Evolutionary conservation across 2,113 vertebrate genomes (phyloP).

Genomic region (Chaetodon trifascialis): DNA sequence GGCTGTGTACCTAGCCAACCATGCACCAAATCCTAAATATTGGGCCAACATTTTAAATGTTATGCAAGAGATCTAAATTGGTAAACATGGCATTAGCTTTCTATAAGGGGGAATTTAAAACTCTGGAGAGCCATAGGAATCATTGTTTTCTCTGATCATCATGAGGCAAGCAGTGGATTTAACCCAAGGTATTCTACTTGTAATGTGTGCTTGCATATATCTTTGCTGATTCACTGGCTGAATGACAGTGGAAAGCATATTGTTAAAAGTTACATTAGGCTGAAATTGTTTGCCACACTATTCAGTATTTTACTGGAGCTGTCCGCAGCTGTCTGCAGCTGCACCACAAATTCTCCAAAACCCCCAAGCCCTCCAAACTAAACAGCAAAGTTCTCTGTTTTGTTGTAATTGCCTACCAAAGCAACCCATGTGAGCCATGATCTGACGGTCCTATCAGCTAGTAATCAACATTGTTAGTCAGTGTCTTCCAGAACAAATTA

Average conservation of each 20-base stretch:
- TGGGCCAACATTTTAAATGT: not conserved
- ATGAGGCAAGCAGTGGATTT: no score
- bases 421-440: not conserved
- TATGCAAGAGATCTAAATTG: not conserved
- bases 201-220: not conserved
- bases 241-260: not conserved
- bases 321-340: not conserved
- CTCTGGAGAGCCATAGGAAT: not conserved
- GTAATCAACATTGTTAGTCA: no score
- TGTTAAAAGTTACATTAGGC: not conserved
- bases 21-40: not conserved
- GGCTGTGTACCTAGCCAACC: not conserved
- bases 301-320: not conserved
- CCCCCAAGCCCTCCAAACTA: not conserved
- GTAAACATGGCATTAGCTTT: not conserved
- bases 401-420: not conserved
- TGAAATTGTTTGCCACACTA: not conserved
- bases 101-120: no score
- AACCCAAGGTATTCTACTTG: not conserved
- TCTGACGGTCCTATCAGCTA: not conserved
- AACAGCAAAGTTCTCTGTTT: not conserved
- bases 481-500: not conserved
- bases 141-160: not conserved
- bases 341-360: not conserved
- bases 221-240: not conserved